Base-by-base conservation (phyloP, 2,888 invertebrate genomes). In the Cetonia aurata region DNA sequence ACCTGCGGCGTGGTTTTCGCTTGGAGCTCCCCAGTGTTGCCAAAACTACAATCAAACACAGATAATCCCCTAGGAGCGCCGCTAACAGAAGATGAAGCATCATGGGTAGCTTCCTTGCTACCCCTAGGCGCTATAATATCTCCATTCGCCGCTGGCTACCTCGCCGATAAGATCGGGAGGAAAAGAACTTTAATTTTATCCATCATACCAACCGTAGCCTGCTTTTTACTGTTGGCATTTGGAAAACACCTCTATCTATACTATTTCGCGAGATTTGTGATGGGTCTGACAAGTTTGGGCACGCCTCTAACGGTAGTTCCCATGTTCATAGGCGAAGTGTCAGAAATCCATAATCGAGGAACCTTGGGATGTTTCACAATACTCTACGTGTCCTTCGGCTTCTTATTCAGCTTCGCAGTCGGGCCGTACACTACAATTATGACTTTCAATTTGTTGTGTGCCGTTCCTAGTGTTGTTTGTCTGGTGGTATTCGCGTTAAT, bases 251-350 rank as follows among this genome's bases (percentile, higher is more conserved):
- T 74, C 12, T 67, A 66, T 44, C n/a, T 50, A 1, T 74, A 72
- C 62, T 75, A 73, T 37, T 17, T 71, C 8, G 72, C 72, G 6
- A 56, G 75, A 67, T 71, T 75, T 37, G 46, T 74, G 17, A 17
- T 65, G 42, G 75, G 75, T 1, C 12, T 70, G 12, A 60, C 50
- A n/a, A 12, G 31, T 13, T 37, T 62, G 10, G 72, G 72, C n/a
- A 42, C 52, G 10, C 85, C 90, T 13, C 91, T 91, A 84, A 90
- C 92, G 0, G 89, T 90, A 0, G 89, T 90, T 0, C 94, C 95
- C 0, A 92, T 94, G 89, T 96, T 95, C 84, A 89, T 93, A 73
- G 93, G 93, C 56, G 95, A 96, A 83, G 92, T 94, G 13, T 50
- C 73, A 3, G 72, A 75, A 59, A 66, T 72, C 6, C 62, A 68